Conservation (phyloP, 2,888 invertebrate species). For the Frankliniella fusca region DNA sequence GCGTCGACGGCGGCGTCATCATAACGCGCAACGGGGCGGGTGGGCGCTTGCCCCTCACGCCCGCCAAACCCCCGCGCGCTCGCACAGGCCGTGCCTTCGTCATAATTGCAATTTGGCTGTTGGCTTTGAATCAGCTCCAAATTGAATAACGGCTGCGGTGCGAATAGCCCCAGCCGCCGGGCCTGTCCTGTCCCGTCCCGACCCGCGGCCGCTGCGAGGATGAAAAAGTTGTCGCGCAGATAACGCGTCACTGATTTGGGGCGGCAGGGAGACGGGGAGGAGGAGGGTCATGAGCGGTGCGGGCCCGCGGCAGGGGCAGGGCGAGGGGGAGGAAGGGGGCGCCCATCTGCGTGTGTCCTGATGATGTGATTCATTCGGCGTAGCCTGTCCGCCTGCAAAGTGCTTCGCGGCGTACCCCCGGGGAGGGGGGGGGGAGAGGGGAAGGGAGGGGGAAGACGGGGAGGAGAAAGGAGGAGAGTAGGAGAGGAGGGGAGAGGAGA, state of each 20-base stretch:
- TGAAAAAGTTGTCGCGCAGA: too few species aligned
- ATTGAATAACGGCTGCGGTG: slow-evolving; percentile 7
- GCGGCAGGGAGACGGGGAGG: not conserved
- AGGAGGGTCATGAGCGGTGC: not conserved
- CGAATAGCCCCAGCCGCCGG: not conserved
- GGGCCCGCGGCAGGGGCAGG: not conserved
- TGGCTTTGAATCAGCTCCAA: slow-evolving; percentile 17
- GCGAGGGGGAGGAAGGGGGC: not conserved
- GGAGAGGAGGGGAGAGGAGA: too few species aligned
- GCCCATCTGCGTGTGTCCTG: too few species aligned
- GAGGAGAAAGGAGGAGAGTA: too few species aligned
- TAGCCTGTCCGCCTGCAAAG: too few species aligned
- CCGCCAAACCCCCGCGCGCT: not conserved
- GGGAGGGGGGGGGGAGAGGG: too few species aligned
- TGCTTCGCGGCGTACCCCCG: not conserved
- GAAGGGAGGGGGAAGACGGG: too few species aligned
- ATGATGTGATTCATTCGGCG: too few species aligned
- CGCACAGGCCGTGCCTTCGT: not conserved
- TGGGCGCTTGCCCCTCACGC: too few species aligned
- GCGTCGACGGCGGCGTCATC: not conserved
- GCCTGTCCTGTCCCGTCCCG: too few species aligned
- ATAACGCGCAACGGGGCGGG: not conserved
- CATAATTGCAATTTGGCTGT: not conserved
- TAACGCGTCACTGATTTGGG: too few species aligned
- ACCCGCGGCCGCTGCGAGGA: too few species aligned